phyloP scores from a whole-genome alignment of 2,113 vertebrate species.

The Rattus norvegicus region DNA sequence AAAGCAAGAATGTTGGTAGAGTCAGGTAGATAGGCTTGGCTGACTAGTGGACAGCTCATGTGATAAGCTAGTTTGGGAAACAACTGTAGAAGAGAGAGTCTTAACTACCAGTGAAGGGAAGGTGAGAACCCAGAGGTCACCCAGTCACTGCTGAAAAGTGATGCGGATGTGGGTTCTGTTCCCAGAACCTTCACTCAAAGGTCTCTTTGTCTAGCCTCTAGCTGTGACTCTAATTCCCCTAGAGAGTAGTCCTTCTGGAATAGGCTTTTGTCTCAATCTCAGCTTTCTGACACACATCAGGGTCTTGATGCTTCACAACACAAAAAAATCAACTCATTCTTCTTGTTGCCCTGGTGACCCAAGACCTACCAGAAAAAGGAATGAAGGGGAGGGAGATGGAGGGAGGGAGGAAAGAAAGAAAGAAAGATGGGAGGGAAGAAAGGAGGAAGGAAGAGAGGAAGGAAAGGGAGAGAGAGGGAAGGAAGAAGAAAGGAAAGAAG shows the following conservation, averaged over 20 bases:
- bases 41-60: neutral
- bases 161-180: neutral
- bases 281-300: neutral
- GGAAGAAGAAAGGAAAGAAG: fast-evolving
- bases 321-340: neutral
- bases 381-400: too few relatives aligned
- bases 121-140: neutral
- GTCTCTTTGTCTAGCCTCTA: neutral
- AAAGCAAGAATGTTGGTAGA: neutral
- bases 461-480: fast-evolving
- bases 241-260: neutral
- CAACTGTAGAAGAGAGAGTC: neutral
- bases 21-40: neutral
- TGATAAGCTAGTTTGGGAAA: neutral
- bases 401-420: neutral
- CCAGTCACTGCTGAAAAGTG: neutral
- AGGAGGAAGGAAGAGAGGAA: neutral
- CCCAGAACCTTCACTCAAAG: neutral
- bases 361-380: neutral
- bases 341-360: neutral
- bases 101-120: neutral
- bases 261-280: neutral
- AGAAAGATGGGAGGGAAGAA: neutral
- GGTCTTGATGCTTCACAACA: neutral
- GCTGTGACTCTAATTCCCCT: neutral